Percentiles rank a stretch among this genome's conserved stretches.
Conservation (phyloP, 2,797 vertebrate species). For the Cetoscarus ocellatus region DNA sequence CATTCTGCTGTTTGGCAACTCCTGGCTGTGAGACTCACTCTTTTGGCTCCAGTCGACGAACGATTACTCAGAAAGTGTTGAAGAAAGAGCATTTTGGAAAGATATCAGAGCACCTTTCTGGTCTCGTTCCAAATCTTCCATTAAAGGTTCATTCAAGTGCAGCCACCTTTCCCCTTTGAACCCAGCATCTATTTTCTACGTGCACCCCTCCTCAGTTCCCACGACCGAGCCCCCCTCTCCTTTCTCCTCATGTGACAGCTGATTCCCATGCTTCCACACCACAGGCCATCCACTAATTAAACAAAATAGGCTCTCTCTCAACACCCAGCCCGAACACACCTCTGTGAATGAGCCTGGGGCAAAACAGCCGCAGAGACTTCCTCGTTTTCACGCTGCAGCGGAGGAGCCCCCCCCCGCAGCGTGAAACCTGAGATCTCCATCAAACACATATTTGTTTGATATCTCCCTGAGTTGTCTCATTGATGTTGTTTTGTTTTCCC, state of each 20-base stretch:
- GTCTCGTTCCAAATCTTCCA: slow-evolving; percentile 26
- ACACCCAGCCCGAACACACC: slow-evolving; percentile 65
- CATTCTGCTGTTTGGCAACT: slow-evolving; percentile 66
- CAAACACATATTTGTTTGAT: slow-evolving; percentile 22
- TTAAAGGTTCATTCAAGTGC: slow-evolving; percentile 63
- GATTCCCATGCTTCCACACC: slow-evolving; percentile 82
- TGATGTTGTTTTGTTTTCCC: slow-evolving; percentile 31
- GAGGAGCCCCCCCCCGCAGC: slow-evolving; percentile 41
- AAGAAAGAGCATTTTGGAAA: slow-evolving; percentile 53
- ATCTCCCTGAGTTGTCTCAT: slow-evolving; percentile 2
- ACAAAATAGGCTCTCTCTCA: slow-evolving; percentile 50
- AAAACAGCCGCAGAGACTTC: slow-evolving; percentile 61
- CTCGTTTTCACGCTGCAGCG: slow-evolving; percentile 43
- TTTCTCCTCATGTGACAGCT: slow-evolving; percentile 75
- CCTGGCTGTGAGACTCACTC: slow-evolving; percentile 47
- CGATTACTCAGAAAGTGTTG: slow-evolving; percentile 50
- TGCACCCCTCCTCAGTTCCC: slow-evolving; percentile 68
- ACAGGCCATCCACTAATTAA: slow-evolving; percentile 66
- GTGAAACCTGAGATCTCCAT: slow-evolving; percentile 37
- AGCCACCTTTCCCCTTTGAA: slow-evolving; percentile 79
- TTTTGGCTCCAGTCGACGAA: slow-evolving; percentile 49
- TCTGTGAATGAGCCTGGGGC: slow-evolving; percentile 60
- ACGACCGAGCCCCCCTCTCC: slow-evolving; percentile 48
- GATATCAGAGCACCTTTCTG: slow-evolving; percentile 56
- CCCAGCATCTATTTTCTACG: slow-evolving; percentile 47